phyloP scores from a whole-genome alignment of 37 sponge, comb jelly and placozoan genomes.

The Ephydatia muelleri region DNA sequence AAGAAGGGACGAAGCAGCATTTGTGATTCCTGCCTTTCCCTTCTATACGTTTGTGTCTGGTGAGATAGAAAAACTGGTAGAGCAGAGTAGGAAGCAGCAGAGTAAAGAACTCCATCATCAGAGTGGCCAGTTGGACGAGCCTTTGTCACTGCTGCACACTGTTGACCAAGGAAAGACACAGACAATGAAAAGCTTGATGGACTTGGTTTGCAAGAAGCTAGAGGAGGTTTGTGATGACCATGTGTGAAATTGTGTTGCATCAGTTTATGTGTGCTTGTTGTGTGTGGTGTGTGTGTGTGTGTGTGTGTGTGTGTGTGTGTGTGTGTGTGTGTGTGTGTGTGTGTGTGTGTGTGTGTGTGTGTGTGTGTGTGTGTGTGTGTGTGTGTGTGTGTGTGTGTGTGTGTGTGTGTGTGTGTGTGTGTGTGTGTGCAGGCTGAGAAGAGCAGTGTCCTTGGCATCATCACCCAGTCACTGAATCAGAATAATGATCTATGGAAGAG shows the following conservation, averaged over 20 bases:
- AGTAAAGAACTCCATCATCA: slow-evolving; percentile 19
- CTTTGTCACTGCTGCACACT: neutral
- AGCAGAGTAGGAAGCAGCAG: slow-evolving; percentile 22
- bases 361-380: neutral
- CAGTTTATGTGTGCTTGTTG: no score
- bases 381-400: no score
- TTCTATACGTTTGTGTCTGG: slow-evolving; percentile 52
- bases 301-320: neutral
- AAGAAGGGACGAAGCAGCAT: neutral
- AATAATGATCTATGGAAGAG: slow-evolving; percentile 45
- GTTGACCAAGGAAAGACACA: neutral
- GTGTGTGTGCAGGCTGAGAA: neutral
- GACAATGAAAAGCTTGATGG: slow-evolving; percentile 3
- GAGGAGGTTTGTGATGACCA: neutral
- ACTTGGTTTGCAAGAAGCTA: neutral
- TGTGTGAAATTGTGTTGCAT: no score
- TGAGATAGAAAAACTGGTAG: slow-evolving; percentile 35
- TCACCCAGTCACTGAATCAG: slow-evolving; percentile 16
- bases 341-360: neutral
- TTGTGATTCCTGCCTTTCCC: slow-evolving; percentile 35
- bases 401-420: neutral
- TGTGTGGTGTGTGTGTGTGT: neutral
- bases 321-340: no score
- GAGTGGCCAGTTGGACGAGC: slow-evolving; percentile 1
- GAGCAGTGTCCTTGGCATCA: slow-evolving; percentile 11